Conservation (phyloP, 2,113 vertebrate species). For the Dendropsophus ebraccatus region DNA sequence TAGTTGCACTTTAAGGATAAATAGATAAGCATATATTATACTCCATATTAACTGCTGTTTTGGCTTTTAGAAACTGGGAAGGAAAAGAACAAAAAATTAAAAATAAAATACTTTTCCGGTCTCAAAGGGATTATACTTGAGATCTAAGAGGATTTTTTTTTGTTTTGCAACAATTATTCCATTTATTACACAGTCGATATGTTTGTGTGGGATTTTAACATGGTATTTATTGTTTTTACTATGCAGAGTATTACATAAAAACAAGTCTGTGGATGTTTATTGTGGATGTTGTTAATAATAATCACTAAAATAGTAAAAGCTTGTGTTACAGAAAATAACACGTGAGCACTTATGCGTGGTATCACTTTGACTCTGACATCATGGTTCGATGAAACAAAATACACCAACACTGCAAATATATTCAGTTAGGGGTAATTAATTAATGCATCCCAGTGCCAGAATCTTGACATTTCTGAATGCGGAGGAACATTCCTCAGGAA, state of each 20-base stretch:
- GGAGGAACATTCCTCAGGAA: conserved; percentile 46
- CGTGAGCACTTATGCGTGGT: neutral
- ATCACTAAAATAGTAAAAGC: neutral
- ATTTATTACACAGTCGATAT: neutral
- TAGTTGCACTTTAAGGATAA: no score
- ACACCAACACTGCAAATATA: conserved; percentile 29
- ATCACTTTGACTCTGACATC: neutral
- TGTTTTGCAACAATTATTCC: no score
- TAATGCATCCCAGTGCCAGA: conserved; percentile 25
- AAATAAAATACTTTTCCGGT: no score
- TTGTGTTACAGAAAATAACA: neutral
- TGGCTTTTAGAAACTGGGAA: no score
- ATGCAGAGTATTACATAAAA: neutral
- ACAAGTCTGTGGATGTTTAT: neutral
- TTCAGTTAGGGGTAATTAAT: conserved; percentile 43
- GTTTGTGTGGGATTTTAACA: neutral
- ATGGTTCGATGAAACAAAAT: neutral
- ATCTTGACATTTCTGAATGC: conserved; percentile 48
- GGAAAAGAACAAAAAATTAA: no score
- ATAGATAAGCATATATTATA: no score
- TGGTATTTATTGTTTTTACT: neutral
- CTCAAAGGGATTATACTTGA: no score
- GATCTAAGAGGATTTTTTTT: no score
- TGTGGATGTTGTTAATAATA: neutral
- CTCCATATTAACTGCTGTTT: no score